Evolutionary conservation across 1,140 invertebrate species (phyloP).

Genomic region (Lepidurus arcticus): DNA sequence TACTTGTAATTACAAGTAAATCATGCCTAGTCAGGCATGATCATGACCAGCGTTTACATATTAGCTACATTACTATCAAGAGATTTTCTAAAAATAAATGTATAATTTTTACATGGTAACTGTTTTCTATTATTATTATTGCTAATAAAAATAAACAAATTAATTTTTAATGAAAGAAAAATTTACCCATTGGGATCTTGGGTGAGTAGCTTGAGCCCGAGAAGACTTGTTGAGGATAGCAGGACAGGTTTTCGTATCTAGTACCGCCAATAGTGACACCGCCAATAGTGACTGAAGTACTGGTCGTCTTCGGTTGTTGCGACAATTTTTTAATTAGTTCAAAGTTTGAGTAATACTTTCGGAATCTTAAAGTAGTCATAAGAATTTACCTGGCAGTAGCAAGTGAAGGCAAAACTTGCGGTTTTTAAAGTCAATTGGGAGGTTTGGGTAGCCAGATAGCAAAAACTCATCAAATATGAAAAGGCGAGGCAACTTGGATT

Average conservation of each 20-base stretch:
- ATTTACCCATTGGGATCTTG: neutral
- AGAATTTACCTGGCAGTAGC: constrained; percentile 5
- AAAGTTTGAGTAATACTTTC: neutral
- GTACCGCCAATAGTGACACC: neutral
- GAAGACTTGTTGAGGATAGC: neutral
- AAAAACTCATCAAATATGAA: neutral
- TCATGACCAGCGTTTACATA: too few relatives aligned
- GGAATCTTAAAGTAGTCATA: neutral
- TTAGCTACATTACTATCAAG: too few relatives aligned
- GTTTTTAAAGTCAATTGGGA: neutral
- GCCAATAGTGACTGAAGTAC: neutral
- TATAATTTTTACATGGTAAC: too few relatives aligned
- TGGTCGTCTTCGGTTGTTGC: neutral
- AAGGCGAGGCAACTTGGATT: neutral
- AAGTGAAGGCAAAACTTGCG: neutral
- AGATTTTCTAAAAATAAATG: too few relatives aligned
- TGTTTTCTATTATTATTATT: neutral
- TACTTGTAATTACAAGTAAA: too few relatives aligned
- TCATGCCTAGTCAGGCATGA: too few relatives aligned
- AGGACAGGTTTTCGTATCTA: neutral
- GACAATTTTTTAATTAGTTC: neutral
- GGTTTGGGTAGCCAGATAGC: neutral
- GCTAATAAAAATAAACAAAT: neutral
- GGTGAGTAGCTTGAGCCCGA: neutral
- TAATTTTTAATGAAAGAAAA: neutral